Evolutionary conservation across 1,140 invertebrate genomes (phyloP).

Genomic region (Drosophila hydei): DNA sequence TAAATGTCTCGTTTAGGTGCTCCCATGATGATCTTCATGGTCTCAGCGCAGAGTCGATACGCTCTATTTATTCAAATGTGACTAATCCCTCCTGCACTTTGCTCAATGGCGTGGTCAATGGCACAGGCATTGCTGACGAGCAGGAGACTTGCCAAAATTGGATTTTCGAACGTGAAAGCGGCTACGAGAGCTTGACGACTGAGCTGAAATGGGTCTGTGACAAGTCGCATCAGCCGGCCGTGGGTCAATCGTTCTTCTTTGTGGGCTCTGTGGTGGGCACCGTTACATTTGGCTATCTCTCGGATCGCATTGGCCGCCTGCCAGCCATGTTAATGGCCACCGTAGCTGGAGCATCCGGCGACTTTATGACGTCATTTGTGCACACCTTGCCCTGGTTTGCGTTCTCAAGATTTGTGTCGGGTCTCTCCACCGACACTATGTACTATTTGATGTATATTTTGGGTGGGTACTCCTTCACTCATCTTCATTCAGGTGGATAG

Average conservation of each 20-base stretch:
- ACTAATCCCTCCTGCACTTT: slow-evolving; percentile 63
- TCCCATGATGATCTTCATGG: slow-evolving; percentile 60
- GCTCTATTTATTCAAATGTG: slow-evolving; percentile 59
- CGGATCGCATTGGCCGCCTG: slow-evolving; percentile 86
- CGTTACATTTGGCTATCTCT: slow-evolving; percentile 85
- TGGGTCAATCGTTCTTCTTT: slow-evolving; percentile 87
- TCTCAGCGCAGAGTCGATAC: slow-evolving; percentile 53
- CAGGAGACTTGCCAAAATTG: slow-evolving; percentile 79
- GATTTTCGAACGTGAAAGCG: slow-evolving; percentile 84
- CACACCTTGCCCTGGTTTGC: slow-evolving; percentile 84
- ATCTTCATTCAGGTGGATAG: slow-evolving; percentile 64
- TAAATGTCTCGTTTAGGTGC: slow-evolving; percentile 59
- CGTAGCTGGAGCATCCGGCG: slow-evolving; percentile 85
- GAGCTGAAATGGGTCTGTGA: slow-evolving; percentile 87
- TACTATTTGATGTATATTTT: slow-evolving; percentile 87
- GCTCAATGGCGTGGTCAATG: slow-evolving; percentile 51
- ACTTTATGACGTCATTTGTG: slow-evolving; percentile 85
- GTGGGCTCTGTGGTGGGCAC: slow-evolving; percentile 86
- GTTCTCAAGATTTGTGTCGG: slow-evolving; percentile 85
- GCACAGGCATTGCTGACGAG: slow-evolving; percentile 38
- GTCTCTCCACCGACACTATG: slow-evolving; percentile 86
- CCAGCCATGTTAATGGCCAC: slow-evolving; percentile 85
- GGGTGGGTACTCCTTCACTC: slow-evolving; percentile 72
- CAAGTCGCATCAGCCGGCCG: slow-evolving; percentile 85
- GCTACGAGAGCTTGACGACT: slow-evolving; percentile 85